Conservation (phyloP, 2,888 invertebrate genomes). For the Scaptomyza caliginosa region DNA sequence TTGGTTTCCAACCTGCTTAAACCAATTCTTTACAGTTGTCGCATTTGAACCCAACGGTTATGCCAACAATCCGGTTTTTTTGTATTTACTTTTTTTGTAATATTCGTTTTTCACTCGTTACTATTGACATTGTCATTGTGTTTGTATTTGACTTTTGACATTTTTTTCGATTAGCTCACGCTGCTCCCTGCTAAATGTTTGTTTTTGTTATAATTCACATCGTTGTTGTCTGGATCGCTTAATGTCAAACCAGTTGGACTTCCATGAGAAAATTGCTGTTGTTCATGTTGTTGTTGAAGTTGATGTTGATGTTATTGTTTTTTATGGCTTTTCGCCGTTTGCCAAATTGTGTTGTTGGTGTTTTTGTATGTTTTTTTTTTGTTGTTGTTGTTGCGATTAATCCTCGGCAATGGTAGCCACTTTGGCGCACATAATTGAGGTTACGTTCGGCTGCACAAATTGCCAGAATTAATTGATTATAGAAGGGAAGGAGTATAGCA, state of each 20-base stretch:
- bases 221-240: constrained; percentile 47
- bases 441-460: constrained; percentile 77
- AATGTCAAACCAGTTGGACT: constrained; percentile 43
- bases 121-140: constrained; percentile 62
- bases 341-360: constrained; percentile 66
- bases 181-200: constrained; percentile 43
- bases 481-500: constrained; percentile 9
- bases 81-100: constrained; percentile 37
- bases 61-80: constrained; percentile 3
- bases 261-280: constrained; percentile 25
- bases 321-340: constrained; percentile 28
- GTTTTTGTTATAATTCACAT: constrained; percentile 71
- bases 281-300: constrained; percentile 15
- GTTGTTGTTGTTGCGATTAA: constrained; percentile 67
- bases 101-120: constrained; percentile 32
- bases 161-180: constrained; percentile 65
- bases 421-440: constrained; percentile 78
- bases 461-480: constrained; percentile 78
- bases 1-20: not conserved
- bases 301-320: constrained; percentile 18
- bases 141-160: constrained; percentile 62
- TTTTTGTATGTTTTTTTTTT: constrained; percentile 39
- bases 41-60: not conserved
- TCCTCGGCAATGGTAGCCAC: constrained; percentile 63
- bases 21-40: not conserved